A percentile compares a stretch with the other conserved stretches of the same genome.
Conservation (phyloP, 92 coral and sea anemone species). For the Epizoanthus scotinus region DNA sequence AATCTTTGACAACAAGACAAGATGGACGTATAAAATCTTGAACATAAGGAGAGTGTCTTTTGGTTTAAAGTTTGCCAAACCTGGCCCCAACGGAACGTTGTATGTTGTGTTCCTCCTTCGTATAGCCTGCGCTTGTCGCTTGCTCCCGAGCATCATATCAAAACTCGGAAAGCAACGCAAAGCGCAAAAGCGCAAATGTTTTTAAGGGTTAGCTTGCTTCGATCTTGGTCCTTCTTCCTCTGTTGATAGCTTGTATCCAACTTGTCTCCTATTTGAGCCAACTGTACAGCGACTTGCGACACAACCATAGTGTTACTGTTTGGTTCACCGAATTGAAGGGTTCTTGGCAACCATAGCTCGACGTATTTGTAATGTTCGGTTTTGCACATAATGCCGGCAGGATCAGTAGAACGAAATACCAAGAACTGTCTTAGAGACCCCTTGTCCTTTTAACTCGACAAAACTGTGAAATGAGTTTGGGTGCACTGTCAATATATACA, state of each 20-base stretch:
- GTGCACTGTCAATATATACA: not conserved
- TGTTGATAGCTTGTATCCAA: conserved; percentile 73
- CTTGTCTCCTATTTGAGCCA: conserved; percentile 86
- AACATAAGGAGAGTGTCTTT: conserved; percentile 7
- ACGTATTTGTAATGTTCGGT: conserved; percentile 45
- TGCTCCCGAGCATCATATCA: conserved; percentile 27
- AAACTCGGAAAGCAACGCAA: conserved; percentile 68
- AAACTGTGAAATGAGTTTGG: not conserved
- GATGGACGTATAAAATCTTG: conserved; percentile 35
- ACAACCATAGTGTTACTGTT: conserved; percentile 55
- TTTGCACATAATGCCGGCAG: conserved; percentile 59
- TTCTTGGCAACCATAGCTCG: conserved; percentile 40
- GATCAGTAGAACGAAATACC: too few relatives aligned
- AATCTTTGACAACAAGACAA: conserved; percentile 33
- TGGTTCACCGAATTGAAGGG: conserved; percentile 52
- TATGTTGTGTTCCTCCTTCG: not conserved
- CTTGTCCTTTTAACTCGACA: not conserved
- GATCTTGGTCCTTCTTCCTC: conserved; percentile 54
- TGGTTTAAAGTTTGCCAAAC: conserved; percentile 22
- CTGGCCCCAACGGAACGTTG: conserved; percentile 4
- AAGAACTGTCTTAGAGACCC: too few relatives aligned
- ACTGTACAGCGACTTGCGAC: conserved; percentile 80
- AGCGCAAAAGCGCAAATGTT: conserved; percentile 74
- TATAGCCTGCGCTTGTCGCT: not conserved
- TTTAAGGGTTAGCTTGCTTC: conserved; percentile 59